A percentile compares a stretch with the other conserved stretches of the same genome.
phyloP scores from a whole-genome alignment of 2,113 vertebrate genomes.

The Eulemur macaco region DNA sequence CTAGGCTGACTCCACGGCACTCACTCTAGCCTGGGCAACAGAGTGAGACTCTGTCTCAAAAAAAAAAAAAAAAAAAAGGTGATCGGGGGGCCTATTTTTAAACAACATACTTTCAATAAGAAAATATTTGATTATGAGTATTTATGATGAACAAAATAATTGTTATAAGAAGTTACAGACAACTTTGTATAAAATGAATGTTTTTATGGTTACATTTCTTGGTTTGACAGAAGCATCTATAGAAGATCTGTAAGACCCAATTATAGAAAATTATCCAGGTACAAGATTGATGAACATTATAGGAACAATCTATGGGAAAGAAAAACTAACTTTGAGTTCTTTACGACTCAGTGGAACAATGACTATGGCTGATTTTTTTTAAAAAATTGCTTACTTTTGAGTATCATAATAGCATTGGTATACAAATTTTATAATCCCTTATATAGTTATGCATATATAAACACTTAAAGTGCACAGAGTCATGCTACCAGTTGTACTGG shows the following conservation, averaged over 20 bases:
- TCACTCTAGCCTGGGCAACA: too few species aligned
- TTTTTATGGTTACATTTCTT: slow-evolving; percentile 26
- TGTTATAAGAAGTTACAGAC: background rate
- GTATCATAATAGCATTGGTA: slow-evolving; percentile 24
- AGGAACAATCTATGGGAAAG: slow-evolving; percentile 54
- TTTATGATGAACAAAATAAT: slow-evolving; percentile 11
- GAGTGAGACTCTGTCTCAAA: too few species aligned
- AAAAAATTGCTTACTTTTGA: slow-evolving; percentile 25
- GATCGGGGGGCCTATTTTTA: background rate
- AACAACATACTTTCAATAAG: background rate
- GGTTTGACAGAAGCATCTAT: slow-evolving; percentile 54
- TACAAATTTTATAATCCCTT: slow-evolving; percentile 30
- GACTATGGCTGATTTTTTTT: slow-evolving; percentile 31
- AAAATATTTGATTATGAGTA: slow-evolving; percentile 3
- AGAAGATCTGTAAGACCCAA: slow-evolving; percentile 39
- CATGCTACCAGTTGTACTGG: background rate
- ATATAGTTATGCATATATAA: slow-evolving; percentile 21
- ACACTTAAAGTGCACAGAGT: slow-evolving; percentile 32
- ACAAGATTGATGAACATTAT: slow-evolving; percentile 37
- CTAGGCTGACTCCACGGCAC: too few species aligned
- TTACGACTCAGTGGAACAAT: slow-evolving; percentile 3
- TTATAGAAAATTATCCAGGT: slow-evolving; percentile 60
- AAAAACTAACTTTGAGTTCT: slow-evolving; percentile 2
- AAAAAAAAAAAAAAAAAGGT: background rate
- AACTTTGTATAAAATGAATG: slow-evolving; percentile 28